Percentiles rank a stretch among this genome's conserved stretches.
phyloP scores from a whole-genome alignment of 2,888 invertebrate species.

The Oscheius sp. region DNA sequence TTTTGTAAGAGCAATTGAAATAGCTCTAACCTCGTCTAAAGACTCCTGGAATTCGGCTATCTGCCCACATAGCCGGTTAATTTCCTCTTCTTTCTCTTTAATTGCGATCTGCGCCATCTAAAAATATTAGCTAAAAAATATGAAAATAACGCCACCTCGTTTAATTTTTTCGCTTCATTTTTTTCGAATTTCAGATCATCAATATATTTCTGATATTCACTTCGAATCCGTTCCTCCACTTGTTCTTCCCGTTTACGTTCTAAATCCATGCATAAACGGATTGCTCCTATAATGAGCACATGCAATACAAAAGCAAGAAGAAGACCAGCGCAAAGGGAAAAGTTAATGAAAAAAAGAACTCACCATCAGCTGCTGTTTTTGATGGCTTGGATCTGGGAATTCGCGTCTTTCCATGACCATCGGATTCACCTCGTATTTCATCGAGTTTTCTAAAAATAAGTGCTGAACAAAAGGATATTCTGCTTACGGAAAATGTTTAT shows the following conservation, averaged over 20 bases:
- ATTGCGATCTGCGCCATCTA: too few species aligned
- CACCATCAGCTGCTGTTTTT: not conserved
- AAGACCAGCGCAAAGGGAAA: too few species aligned
- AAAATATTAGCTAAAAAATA: too few species aligned
- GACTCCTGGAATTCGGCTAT: too few species aligned
- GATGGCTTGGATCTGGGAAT: not conserved
- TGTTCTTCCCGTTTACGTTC: not conserved
- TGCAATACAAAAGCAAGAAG: too few species aligned
- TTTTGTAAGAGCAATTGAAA: too few species aligned
- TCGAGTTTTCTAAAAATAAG: not conserved
- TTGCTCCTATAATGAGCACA: not conserved
- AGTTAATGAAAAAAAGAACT: too few species aligned
- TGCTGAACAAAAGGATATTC: not conserved
- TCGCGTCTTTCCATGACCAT: not conserved
- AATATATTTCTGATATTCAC: not conserved
- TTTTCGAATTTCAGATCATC: not conserved
- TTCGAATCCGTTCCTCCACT: not conserved
- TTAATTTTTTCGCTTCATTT: not conserved
- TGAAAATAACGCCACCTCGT: too few species aligned
- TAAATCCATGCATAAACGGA: not conserved
- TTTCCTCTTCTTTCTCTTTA: too few species aligned
- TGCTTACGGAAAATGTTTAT: not conserved
- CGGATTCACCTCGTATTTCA: not conserved
- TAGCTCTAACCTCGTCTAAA: too few species aligned
- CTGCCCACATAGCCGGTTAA: too few species aligned